Base-by-base conservation (phyloP, 2,888 invertebrate genomes). In the Zelleria hepariella region DNA sequence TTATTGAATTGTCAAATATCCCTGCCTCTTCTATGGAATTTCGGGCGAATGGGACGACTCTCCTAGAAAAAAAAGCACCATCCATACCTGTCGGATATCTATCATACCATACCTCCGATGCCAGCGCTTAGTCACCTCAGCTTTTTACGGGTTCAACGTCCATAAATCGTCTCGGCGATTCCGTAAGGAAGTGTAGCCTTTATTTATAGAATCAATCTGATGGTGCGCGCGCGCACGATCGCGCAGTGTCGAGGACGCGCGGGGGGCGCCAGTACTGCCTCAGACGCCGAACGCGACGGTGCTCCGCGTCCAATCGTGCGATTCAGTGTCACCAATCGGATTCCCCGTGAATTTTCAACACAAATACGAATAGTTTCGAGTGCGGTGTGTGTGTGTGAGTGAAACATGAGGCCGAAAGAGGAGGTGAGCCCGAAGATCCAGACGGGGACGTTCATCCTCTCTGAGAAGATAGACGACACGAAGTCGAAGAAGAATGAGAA, bases 391-490 rank as follows among this genome's bases (percentile, higher is more conserved):
- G 68, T 71, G 72, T 58, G 53, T 5, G 10, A 26, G 20, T n/a
- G 61, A 62, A 71, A 68, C 61, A 88, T 88, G 88, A 78, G 87
- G 71, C 86, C 88, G 61, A 88, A 87, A 71, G 88, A 86, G 64
- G 80, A 81, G 69, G 60, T 62, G 65, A 86, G 85, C 67, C 64
- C 78, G 63, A 86, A 84, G 66, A 70, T 85, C 74, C 86, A 87
- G 66, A 80, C 82, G 62, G 89, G 89, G 70, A 87, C 90, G 66
- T 87, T 91, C 72, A 91, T 91, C 61, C 74, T 91, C 68, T 87
- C 90, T 66, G 91, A 91, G 72, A 90, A 90, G 69, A 86, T 88
- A 57, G 89, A 89, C 70, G 87, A 90, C 67, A 82, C 86, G 59
- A 85, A 88, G 73, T 77, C 79, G 65, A 86, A 82, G 72, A 89